Percentiles rank a stretch among this genome's conserved stretches.
Conservation (phyloP, 2,888 invertebrate genomes). For the Stratiomys singularior region DNA sequence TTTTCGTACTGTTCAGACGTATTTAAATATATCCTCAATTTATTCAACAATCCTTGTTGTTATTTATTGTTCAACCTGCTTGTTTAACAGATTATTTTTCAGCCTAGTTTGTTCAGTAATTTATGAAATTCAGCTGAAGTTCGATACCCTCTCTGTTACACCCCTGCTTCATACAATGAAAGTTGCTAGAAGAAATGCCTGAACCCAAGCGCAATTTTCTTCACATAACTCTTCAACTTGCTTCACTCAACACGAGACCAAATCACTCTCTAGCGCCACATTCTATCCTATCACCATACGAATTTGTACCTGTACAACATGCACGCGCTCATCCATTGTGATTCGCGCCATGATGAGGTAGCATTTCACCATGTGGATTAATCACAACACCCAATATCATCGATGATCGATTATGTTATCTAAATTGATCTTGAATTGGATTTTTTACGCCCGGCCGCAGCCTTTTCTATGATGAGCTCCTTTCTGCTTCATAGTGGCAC, state of each 20-base stretch:
- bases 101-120: too few relatives aligned
- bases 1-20: too few relatives aligned
- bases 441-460: slow-evolving; percentile 23
- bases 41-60: too few relatives aligned
- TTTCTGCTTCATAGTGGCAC: neutral
- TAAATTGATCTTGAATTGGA: slow-evolving; percentile 43
- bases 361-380: slow-evolving; percentile 43
- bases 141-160: neutral
- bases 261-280: slow-evolving; percentile 25
- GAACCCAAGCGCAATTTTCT: neutral
- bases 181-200: neutral
- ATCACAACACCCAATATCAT: slow-evolving; percentile 37
- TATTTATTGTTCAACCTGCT: too few relatives aligned
- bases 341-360: slow-evolving; percentile 44
- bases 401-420: slow-evolving; percentile 45
- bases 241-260: slow-evolving; percentile 18
- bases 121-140: neutral
- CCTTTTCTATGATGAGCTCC: neutral
- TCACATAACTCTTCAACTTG: neutral
- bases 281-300: neutral
- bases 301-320: neutral
- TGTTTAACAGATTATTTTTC: too few relatives aligned
- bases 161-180: neutral
- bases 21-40: too few relatives aligned
- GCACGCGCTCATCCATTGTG: slow-evolving; percentile 29